Base-by-base conservation (phyloP, 2,888 invertebrate species). In the Lasioglossum marginatum region DNA sequence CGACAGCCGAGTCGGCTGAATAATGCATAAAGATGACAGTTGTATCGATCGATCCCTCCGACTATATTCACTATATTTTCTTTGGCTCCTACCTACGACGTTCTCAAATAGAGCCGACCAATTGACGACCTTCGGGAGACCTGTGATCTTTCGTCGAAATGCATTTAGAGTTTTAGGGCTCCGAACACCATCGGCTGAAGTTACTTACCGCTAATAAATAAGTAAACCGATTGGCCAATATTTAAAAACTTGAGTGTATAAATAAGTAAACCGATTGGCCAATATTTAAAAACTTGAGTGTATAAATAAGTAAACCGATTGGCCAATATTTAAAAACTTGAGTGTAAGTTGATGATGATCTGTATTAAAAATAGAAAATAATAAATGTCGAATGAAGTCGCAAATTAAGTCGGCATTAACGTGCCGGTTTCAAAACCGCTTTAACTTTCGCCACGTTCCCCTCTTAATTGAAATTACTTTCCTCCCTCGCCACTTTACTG, bases 21-120 rank as follows among this genome's bases (percentile, higher is more conserved):
- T 86, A 77, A 87, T 85, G 73, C n/a, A 86, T 57, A 82, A 77
- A 86, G 79, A 73, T 81, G 63, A 74, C 57, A 75, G 57, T 19
- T 12, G 76, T 71, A 82, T 71, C 70, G 86, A 79, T 82, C 78
- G 66, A 1, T 19, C 5, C 8, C 19, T 60, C 31, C 34, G 31
- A 10, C 57, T 86, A 63, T 76, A 66, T 74, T 68, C 43, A 1
- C 57, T 73, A 72, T 66, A 77, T 73, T 57, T 77, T 31, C 31
- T 16, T 10, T 6, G 4, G 19, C 16, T 14, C 31, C 12, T 14
- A 14, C 60, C 12, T 12, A 71, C 34, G 73, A 57, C 68, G 43
- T 66, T 52, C 68, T 48, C 27, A 23, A 81, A 48, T 57, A 63
- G 34, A 37, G 60, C 27, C 23, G 52, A 27, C 43, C 57, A 43